Evolutionary conservation across 2,113 vertebrate species (phyloP).

Genomic region (Elaphurus davidianus): DNA sequence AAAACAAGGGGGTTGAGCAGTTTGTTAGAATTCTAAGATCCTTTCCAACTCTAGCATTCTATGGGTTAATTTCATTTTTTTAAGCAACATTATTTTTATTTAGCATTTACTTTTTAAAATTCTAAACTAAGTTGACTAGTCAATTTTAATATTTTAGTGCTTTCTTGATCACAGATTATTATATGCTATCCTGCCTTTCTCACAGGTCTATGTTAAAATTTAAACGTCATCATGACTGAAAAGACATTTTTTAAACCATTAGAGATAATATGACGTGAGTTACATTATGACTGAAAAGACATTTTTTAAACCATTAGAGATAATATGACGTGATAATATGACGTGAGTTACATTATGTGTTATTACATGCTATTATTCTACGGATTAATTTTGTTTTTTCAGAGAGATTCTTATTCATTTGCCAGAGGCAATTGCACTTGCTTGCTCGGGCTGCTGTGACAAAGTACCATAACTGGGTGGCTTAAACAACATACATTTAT

Average conservation of each 20-base stretch:
- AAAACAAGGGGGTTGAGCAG: neutral
- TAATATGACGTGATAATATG: neutral
- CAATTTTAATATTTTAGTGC: neutral
- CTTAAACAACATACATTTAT: neutral
- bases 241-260: slow-evolving; percentile 9
- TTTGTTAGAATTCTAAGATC: slow-evolving; percentile 27
- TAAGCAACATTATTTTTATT: slow-evolving; percentile 18
- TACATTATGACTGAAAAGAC: neutral
- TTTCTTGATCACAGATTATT: neutral
- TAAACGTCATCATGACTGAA: neutral
- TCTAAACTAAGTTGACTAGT: neutral
- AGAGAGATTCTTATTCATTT: neutral
- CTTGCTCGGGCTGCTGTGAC: neutral
- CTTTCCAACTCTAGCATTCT: neutral
- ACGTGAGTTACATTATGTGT: neutral
- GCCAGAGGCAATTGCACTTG: neutral
- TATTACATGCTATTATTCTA: neutral
- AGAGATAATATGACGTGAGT: neutral
- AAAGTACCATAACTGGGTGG: neutral
- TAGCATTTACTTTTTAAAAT: neutral
- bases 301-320: slow-evolving; percentile 17
- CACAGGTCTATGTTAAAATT: neutral
- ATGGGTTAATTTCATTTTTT: slow-evolving; percentile 25
- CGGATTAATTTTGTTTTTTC: neutral
- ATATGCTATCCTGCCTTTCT: neutral